Conservation (phyloP, 2,113 vertebrate genomes). For the Odontesthes bonariensis region DNA sequence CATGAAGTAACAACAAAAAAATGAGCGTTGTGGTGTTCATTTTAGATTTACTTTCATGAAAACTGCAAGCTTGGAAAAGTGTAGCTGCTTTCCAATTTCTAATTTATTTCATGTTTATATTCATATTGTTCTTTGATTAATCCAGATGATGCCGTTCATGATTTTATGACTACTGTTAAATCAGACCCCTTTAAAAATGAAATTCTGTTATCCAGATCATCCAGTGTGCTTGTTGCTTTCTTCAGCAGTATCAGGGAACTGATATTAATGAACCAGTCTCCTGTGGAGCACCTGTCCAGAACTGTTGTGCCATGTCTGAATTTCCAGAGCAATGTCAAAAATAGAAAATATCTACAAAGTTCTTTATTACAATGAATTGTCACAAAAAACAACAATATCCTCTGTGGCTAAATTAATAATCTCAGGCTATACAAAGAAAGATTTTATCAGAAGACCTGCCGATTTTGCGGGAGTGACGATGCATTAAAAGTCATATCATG, state of each 20-base stretch:
- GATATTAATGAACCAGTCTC: too few relatives aligned
- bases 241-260: too few relatives aligned
- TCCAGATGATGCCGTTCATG: not conserved
- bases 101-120: not conserved
- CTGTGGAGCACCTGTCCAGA: too few relatives aligned
- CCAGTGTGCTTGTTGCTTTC: too few relatives aligned
- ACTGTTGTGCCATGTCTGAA: too few relatives aligned
- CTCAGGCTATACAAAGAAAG: conserved; percentile 25
- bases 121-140: too few relatives aligned
- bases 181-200: not conserved
- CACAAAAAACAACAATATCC: conserved; percentile 15
- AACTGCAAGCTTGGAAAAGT: not conserved
- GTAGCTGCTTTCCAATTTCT: not conserved
- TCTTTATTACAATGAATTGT: conserved; percentile 10
- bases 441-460: conserved; percentile 5
- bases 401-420: conserved; percentile 10
- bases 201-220: too few relatives aligned
- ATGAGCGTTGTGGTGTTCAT: not conserved
- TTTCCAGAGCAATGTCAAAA: not conserved
- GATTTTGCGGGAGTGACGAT: conserved; percentile 1
- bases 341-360: not conserved
- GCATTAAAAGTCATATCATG: too few relatives aligned
- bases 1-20: too few relatives aligned
- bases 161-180: not conserved
- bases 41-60: not conserved